Base-by-base conservation (phyloP, 2,888 invertebrate species). In the Idaea biselata region DNA sequence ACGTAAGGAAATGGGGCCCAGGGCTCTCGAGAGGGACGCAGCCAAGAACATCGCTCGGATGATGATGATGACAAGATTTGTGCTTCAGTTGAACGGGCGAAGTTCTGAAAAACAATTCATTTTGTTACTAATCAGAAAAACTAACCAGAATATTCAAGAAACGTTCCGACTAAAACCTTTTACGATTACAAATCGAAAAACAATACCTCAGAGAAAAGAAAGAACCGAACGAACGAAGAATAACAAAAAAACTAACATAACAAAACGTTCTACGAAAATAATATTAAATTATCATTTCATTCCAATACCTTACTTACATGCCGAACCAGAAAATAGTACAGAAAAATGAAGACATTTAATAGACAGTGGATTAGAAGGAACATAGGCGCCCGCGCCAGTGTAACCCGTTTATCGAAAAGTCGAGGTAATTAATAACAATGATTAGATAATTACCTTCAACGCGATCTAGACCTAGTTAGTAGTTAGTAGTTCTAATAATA, bases 321-420 rank as follows among this genome's bases (percentile, higher is more conserved):
- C 55, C 44, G 63, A 68, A 68, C 58, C 58, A 68, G 61, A 64
- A 70, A 33, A 62, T 70, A 72, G 69, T 64, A 60, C 57, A 61
- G 62, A 65, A 72, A 65, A 8, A 44, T 11, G 44, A 44, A 44
- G 44, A 44, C 11, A 44, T 44, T 44, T 14, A 44, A 44, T 3
- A 44, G 3, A 14, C 7, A 11, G 44, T 11, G 44, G 11, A 44
- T 14, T 44, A 44, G 44, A 44, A 44, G 3, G 11, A 6, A 44
- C 44, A 44, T 32, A 6, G n/a, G n/a, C n/a, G n/a, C n/a, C n/a
- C n/a, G n/a, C n/a, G n/a, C n/a, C n/a, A n/a, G n/a, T n/a, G n/a
- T n/a, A n/a, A n/a, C n/a, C n/a, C n/a, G n/a, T n/a, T n/a, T n/a
- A n/a, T n/a, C n/a, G n/a, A n/a, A n/a, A n/a, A n/a, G n/a, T n/a